Evolutionary conservation across 30 jellyfish, hydroid and myxozoan genomes (phyloP), one percentile per base, ranked within the genome.

Genomic region (Aurelia sp.): DNA sequence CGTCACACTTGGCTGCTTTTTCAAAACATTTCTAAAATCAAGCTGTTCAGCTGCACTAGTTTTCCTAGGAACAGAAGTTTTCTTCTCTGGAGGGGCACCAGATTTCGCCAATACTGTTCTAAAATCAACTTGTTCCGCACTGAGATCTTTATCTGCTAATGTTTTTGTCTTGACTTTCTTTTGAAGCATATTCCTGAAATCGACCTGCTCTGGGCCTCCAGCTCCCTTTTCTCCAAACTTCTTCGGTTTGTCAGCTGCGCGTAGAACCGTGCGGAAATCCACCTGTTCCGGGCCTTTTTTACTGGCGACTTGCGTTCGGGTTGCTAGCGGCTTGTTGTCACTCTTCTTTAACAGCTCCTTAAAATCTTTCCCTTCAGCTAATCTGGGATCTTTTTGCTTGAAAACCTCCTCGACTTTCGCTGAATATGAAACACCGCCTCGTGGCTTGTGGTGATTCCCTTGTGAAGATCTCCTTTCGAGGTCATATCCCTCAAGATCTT

Each of bases 61-160:
- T 62, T 90, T 86, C 48, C 88, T 74, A 44, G 78, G 63, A 48
- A 15, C 68, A 41, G 92, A 66, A 24, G 73, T 73, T 44, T 81
- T 63, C 84, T 95, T 96, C 55, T 72, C 91, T 4, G 91, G 76
- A 35, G 90, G 66, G 0, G 67, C 82, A 4, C 90, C 97, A 22
- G 91, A 89, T 44, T 81, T 78, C 67, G 81, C 86, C 30, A 95
- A 81, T 24, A 94, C 97, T 0, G 96, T 95, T 73, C 99, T 79
- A 79, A 95, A 95, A 80, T 95, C 99, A 41, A 95, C 99, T 63
- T 95, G 99, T 40, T 94, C 99, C 15, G 88, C 92, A 19, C 88
- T 89, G 41, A 72, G 30, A 10, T 84, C 99, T 53, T 85, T 90
- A 53, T 95, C 95, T 40, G 91, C 92, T 40, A 90, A 74, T 19